Conservation (phyloP, 1,140 invertebrate genomes). For the Drosophila jambulina region DNA sequence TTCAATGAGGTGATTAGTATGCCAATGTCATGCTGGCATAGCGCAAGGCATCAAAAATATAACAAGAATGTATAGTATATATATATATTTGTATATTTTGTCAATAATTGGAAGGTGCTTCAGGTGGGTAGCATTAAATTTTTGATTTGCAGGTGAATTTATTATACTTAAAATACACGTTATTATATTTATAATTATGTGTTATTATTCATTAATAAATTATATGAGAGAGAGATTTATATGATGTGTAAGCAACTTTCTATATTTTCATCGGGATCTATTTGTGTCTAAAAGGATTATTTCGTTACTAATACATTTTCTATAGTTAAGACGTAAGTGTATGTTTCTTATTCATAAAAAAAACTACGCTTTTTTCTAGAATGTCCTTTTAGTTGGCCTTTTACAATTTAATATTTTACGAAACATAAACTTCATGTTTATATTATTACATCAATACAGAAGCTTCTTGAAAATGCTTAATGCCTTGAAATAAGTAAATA, state of each 20-base stretch:
- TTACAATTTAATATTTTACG: not conserved
- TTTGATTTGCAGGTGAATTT: not conserved
- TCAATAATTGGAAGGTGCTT: constrained; percentile 25
- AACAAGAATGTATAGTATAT: constrained; percentile 13
- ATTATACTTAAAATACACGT: no score
- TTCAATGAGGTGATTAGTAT: constrained; percentile 79
- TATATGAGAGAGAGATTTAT: no score
- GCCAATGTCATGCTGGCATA: constrained; percentile 51
- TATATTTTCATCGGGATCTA: no score
- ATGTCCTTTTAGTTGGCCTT: no score
- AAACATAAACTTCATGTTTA: not conserved
- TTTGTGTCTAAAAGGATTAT: no score
- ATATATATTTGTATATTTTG: constrained; percentile 11
- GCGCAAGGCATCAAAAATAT: constrained; percentile 19
- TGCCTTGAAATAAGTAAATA: not conserved
- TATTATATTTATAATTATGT: no score
- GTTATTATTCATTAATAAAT: no score
- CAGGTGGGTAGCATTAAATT: constrained; percentile 4
- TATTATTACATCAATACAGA: not conserved
- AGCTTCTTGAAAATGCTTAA: not conserved
- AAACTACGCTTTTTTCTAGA: no score
- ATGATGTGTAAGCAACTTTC: no score
- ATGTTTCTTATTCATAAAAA: no score
- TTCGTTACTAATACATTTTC: no score
- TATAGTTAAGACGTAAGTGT: no score